Evolutionary conservation across 2,888 invertebrate species (phyloP).

Genomic region (Eueremaeus valkanovi): DNA sequence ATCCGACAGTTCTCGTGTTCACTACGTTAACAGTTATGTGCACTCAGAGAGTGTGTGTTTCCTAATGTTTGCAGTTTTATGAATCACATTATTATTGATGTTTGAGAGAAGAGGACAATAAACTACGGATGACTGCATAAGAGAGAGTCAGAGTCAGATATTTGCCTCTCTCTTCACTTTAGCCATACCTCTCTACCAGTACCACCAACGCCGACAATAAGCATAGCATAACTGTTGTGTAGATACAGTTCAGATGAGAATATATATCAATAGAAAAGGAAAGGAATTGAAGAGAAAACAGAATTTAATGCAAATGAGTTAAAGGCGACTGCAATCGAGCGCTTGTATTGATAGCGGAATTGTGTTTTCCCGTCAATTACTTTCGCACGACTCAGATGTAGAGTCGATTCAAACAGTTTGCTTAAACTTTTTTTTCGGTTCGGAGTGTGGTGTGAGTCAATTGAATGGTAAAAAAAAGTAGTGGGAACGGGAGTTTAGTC

Average conservation of each 20-base stretch:
- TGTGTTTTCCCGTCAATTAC: conserved; percentile 22
- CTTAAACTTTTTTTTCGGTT: neutral
- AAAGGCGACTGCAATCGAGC: neutral
- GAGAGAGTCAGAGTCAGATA: neutral
- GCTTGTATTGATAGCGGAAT: neutral
- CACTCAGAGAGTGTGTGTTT: conserved; percentile 3
- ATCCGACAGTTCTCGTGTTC: neutral
- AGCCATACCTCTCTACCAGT: neutral
- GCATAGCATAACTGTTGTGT: neutral
- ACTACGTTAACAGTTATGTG: neutral
- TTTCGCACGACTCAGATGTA: conserved; percentile 19
- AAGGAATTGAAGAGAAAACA: neutral
- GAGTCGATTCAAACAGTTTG: conserved; percentile 1
- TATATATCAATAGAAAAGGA: neutral
- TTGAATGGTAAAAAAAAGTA: conserved; percentile 20
- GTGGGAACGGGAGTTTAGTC: conserved; percentile 29
- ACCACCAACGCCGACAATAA: conserved; percentile 18
- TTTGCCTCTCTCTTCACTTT: neutral
- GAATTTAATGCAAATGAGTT: conserved; percentile 25
- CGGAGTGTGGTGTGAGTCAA: conserved; percentile 9
- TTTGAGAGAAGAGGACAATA: neutral
- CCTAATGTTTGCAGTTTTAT: conserved; percentile 24
- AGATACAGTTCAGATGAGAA: neutral
- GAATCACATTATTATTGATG: conserved; percentile 33
- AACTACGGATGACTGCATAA: neutral